Conservation (phyloP, 2,113 vertebrate species). For the Grammomys surdaster region DNA sequence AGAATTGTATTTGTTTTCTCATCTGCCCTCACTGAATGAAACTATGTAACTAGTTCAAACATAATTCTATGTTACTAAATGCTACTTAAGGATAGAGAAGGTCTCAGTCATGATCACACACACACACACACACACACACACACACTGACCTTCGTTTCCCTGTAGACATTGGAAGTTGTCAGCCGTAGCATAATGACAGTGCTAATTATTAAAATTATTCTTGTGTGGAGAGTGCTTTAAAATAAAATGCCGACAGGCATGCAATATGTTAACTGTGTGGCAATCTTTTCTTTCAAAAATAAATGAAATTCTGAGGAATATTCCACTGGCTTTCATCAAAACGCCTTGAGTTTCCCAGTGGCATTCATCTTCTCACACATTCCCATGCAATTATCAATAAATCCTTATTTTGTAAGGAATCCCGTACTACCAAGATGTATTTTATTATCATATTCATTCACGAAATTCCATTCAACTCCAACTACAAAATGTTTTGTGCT, state of each 20-base stretch:
- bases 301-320: constrained; percentile 59
- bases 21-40: neutral
- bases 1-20: constrained; percentile 27
- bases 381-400: constrained; percentile 58
- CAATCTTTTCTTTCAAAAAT: constrained; percentile 50
- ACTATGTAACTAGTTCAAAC: neutral
- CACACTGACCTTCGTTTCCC: constrained; percentile 24
- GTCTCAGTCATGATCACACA: neutral
- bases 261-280: constrained; percentile 62
- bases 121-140: neutral
- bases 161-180: constrained; percentile 71
- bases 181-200: constrained; percentile 67
- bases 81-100: neutral
- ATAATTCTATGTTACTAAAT: constrained; percentile 31
- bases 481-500: neutral
- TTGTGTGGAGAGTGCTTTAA: constrained; percentile 54
- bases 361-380: neutral
- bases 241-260: constrained; percentile 58
- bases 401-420: constrained; percentile 49
- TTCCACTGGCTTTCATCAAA: constrained; percentile 64
- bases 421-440: neutral
- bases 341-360: neutral
- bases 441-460: constrained; percentile 58
- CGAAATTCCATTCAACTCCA: neutral
- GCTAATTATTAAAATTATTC: constrained; percentile 79